Percentiles rank a stretch among this genome's conserved stretches.
phyloP scores from a whole-genome alignment of 2,797 vertebrate species.

The Crenichthys baileyi region DNA sequence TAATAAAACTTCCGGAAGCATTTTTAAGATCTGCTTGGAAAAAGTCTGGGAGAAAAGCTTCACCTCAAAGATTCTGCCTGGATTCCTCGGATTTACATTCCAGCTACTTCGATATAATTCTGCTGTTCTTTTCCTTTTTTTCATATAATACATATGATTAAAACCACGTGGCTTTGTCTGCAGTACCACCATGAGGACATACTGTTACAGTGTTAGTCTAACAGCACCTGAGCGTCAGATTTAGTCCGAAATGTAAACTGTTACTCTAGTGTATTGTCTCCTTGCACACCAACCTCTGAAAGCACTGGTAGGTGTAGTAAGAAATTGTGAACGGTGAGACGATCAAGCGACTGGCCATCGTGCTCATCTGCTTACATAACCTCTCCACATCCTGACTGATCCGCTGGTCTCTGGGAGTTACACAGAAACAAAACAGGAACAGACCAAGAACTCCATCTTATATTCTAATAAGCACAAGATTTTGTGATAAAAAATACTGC shows the following conservation, averaged over 20 bases:
- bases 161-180: not conserved
- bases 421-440: not conserved
- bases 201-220: no score
- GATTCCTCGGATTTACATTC: not conserved
- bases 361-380: constrained; percentile 93
- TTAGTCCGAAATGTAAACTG: not conserved
- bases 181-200: not conserved
- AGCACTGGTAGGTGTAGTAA: constrained; percentile 97
- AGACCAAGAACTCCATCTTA: not conserved
- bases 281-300: constrained; percentile 81
- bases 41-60: not conserved
- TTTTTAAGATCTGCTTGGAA: not conserved
- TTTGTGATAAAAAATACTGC: not conserved
- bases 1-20: not conserved
- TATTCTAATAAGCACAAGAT: not conserved
- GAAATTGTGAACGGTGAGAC: constrained; percentile 90
- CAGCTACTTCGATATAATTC: not conserved
- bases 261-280: not conserved
- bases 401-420: constrained; percentile 89
- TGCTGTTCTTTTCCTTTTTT: not conserved
- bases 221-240: not conserved
- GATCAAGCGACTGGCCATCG: constrained; percentile 89
- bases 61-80: not conserved
- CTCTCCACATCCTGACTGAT: constrained; percentile 96
- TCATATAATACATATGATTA: not conserved